These are phyloP conservation scores for Tupaia tana DNA, from an alignment of 2,113 vertebrate genomes.

Conservation along the genomic window DNA sequence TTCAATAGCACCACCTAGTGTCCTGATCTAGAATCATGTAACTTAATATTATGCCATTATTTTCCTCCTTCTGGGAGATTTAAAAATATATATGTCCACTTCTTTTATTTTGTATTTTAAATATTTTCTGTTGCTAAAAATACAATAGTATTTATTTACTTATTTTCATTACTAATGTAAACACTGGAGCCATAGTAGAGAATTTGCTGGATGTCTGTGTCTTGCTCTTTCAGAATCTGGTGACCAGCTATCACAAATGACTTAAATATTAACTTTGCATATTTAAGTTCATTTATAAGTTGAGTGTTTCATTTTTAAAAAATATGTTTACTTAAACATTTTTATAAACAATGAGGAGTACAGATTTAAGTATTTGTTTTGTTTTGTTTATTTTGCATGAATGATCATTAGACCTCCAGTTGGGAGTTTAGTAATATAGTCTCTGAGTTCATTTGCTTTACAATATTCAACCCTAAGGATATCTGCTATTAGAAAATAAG, in stretches of 20 bases:
- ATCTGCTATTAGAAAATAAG: not conserved
- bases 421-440: too few relatives aligned
- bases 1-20: conserved; percentile 26
- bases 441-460: not conserved
- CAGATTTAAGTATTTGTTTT: not conserved
- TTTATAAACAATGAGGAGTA: not conserved
- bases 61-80: not conserved
- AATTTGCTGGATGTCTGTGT: not conserved
- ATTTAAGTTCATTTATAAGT: conserved; percentile 33
- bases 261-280: not conserved
- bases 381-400: not conserved
- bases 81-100: not conserved
- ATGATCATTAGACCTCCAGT: not conserved
- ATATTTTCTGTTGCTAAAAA: not conserved
- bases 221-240: not conserved
- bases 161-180: conserved; percentile 11
- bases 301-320: not conserved
- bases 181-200: not conserved
- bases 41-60: not conserved
- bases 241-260: not conserved
- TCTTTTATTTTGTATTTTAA: not conserved
- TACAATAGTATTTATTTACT: not conserved
- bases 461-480: not conserved
- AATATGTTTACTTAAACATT: not conserved
- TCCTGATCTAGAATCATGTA: not conserved